Evolutionary conservation across 2,113 vertebrate species (phyloP).

Genomic region (Brienomyrus longianalis): DNA sequence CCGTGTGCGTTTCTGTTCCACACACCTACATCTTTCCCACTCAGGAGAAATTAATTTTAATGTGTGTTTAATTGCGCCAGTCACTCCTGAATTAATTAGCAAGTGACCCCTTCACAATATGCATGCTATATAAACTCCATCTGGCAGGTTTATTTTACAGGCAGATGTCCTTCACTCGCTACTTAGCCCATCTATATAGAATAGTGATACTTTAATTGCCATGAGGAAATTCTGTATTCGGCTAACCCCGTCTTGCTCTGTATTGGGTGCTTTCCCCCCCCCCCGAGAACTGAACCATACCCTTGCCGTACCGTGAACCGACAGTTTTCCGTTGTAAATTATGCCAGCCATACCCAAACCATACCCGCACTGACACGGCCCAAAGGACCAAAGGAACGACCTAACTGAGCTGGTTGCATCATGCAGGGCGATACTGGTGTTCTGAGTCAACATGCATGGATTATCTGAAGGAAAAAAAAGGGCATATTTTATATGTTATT

Average conservation of each 20-base stretch:
- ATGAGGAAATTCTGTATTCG: too few species aligned
- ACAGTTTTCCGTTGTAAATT: neutral
- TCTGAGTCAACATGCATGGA: neutral
- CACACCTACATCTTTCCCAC: neutral
- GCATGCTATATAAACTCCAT: neutral
- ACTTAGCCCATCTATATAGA: neutral
- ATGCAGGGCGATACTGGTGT: neutral
- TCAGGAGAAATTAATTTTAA: neutral
- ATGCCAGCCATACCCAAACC: neutral
- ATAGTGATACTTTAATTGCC: neutral
- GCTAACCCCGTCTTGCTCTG: neutral
- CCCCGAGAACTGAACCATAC: neutral
- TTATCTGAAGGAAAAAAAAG: neutral
- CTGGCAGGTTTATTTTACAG: neutral
- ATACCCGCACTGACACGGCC: neutral
- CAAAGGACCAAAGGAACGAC: neutral
- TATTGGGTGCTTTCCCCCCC: neutral
- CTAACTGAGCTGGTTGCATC: neutral
- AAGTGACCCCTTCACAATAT: neutral
- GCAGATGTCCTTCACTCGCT: neutral
- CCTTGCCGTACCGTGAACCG: neutral
- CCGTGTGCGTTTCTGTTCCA: neutral
- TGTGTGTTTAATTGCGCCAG: neutral
- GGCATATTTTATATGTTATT: neutral
- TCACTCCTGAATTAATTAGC: neutral